Evolutionary conservation across 2,888 invertebrate genomes (phyloP), one percentile per base, ranked within the genome.

Genomic region (Nyleta sp.): DNA sequence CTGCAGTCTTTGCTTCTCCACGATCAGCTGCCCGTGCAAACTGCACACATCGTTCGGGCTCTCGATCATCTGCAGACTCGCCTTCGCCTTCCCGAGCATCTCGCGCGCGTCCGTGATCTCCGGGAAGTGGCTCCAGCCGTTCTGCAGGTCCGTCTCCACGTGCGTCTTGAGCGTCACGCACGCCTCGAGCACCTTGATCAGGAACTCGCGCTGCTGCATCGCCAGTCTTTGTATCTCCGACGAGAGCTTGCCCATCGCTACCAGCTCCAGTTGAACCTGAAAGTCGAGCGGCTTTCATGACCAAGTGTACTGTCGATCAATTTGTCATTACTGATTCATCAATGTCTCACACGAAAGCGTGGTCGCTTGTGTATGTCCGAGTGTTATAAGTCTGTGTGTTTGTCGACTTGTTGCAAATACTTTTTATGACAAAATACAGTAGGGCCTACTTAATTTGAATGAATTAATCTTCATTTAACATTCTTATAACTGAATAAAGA

Each of bases 131-230:
- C 93, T 93, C 88, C 93, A 92, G 82, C 94, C 94, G 84, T 93
- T 94, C 79, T 94, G 93, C 81, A 95, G 91, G 87, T 95, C 95
- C 53, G 94, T 94, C 90, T 95, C 95, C 55, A 95, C 94, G 90
- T 95, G 95, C 71, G 94, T 93, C 88, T 95, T 95, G 52, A 95
- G 90, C 73, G 95, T 94, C 50, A 94, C 94, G 89, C 95, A 95
- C 38, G 95, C 94, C 87, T 95, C 95, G 78, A 95, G 91, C 53
- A 95, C 94, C 88, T 95, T 94, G 78, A 95, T 92, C 80, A 95
- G 90, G 89, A 95, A 95, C 86, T 95, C 94, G 83, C 95, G 93
- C 89, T 95, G 95, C 85, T 95, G 94, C 90, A 93, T 91, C 73
- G 94, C 94, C 86, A 95, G 91, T 87, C 94, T 93, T 91, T 95